Evolutionary conservation across 2,797 vertebrate species (phyloP).

Genomic region (Neosilurus hyrtlii): DNA sequence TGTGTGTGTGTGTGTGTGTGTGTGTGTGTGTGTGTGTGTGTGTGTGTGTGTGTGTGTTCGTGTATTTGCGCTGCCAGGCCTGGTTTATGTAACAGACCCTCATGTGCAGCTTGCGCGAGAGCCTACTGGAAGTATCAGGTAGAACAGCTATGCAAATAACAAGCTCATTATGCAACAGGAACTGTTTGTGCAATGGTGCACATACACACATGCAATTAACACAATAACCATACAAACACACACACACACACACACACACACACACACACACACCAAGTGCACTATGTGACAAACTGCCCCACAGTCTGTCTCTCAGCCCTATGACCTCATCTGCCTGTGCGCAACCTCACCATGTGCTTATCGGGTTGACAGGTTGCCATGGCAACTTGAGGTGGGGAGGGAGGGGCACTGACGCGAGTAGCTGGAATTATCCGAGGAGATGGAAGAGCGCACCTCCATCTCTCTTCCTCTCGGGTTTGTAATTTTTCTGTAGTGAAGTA

Average conservation of each 20-base stretch:
- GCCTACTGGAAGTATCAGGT: conserved; percentile 65
- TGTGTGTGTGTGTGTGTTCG: conserved; percentile 12
- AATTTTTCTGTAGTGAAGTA: background rate
- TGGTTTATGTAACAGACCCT: conserved; percentile 69
- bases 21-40: conserved; percentile 30
- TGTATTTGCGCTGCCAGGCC: conserved; percentile 20
- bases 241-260: conserved; percentile 36
- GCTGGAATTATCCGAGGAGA: conserved; percentile 58
- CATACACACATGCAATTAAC: conserved; percentile 38
- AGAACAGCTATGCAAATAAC: conserved; percentile 66
- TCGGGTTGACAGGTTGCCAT: conserved; percentile 63
- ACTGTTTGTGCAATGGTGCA: conserved; percentile 60
- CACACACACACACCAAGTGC: conserved; percentile 43
- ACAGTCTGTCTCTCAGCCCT: conserved; percentile 48
- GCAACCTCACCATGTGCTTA: conserved; percentile 57
- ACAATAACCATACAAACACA: conserved; percentile 29
- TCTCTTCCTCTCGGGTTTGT: background rate
- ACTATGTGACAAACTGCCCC: conserved; percentile 53
- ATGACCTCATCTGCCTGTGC: conserved; percentile 20
- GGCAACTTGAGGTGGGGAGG: conserved; percentile 61
- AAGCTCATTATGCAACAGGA: conserved; percentile 65
- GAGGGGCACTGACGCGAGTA: conserved; percentile 50
- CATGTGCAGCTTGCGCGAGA: conserved; percentile 66
- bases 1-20: conserved; percentile 13
- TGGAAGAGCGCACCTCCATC: conserved; percentile 38